Evolutionary conservation across 2,888 invertebrate species (phyloP), one percentile per base, ranked within the genome.

Genomic region (Latheticus oryzae): DNA sequence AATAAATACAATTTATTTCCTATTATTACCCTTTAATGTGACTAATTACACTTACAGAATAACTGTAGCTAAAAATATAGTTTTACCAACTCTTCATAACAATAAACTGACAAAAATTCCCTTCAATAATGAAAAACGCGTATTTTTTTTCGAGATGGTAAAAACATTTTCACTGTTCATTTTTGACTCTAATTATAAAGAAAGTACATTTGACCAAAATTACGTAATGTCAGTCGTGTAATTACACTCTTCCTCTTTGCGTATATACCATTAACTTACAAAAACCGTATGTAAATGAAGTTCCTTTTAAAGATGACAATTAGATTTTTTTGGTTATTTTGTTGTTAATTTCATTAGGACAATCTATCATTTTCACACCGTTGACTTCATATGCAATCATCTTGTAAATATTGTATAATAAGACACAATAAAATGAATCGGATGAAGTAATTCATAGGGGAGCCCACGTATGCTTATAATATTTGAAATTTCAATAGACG

Each of bases 381-480:
- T 11, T 32, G 37, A 26, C 5, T 51, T 9, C 17, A 26, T 23
- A 19, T 47, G 38, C 38, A 33, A 38, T 51, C 28, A 30, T 51
- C 51, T 19, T 28, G 19, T 47, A 47, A 47, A 47, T 33, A 35
- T 47, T 35, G 24, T 33, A 35, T 35, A n/a, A n/a, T n/a, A n/a
- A n/a, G n/a, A n/a, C n/a, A n/a, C n/a, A n/a, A 13, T 35, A 23
- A 32, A 35, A 24, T 35, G 47, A 47, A 47, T 35, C 47, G 30
- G 21, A 45, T 45, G 19, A 23, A 47, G 35, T 24, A 47, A 47
- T 47, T 47, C 47, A 16, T 23, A 13, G 11, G 33, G 9, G 47
- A 47, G 3, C 47, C 47, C 47, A 47, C 47, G 47, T 47, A 47
- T 47, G 47, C 47, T 47, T 45, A 45, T 28, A 30, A 45, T 32